These are phyloP conservation scores for Callochromis pleurospilus DNA, from an alignment of 2,113 vertebrate species.

Conservation along the genomic window DNA sequence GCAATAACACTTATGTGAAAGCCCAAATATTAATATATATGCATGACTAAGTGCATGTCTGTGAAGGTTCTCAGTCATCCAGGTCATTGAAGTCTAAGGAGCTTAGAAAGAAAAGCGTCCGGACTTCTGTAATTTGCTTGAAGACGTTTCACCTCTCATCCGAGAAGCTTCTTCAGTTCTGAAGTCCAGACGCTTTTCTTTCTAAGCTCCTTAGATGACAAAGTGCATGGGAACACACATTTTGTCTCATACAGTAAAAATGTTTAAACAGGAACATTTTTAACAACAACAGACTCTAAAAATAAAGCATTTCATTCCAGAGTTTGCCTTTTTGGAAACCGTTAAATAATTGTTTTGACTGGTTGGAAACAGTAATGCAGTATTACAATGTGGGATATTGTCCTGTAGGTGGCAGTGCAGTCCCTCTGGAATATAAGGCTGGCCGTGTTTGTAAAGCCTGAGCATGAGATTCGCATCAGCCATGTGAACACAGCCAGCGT, in stretches of 20 bases:
- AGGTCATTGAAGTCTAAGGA: not conserved
- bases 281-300: accelerated
- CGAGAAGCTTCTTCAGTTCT: not conserved
- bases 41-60: accelerated
- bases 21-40: not conserved
- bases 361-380: not conserved
- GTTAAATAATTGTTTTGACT: not conserved
- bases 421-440: conserved; percentile 87
- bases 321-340: not conserved
- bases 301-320: not conserved
- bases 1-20: not conserved
- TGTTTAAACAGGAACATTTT: not conserved
- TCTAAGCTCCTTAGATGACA: not conserved
- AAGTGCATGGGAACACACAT: not conserved
- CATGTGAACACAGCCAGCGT: conserved; percentile 80
- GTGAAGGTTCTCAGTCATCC: not conserved
- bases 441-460: conserved; percentile 79
- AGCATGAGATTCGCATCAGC: conserved; percentile 77
- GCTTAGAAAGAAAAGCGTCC: not conserved
- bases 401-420: conserved; percentile 79
- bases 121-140: not conserved
- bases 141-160: too few species aligned
- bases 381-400: conserved; percentile 1
- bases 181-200: not conserved
- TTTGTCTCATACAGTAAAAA: not conserved